Base-by-base conservation (phyloP, 2,888 invertebrate species). In the Agelastica alni region DNA sequence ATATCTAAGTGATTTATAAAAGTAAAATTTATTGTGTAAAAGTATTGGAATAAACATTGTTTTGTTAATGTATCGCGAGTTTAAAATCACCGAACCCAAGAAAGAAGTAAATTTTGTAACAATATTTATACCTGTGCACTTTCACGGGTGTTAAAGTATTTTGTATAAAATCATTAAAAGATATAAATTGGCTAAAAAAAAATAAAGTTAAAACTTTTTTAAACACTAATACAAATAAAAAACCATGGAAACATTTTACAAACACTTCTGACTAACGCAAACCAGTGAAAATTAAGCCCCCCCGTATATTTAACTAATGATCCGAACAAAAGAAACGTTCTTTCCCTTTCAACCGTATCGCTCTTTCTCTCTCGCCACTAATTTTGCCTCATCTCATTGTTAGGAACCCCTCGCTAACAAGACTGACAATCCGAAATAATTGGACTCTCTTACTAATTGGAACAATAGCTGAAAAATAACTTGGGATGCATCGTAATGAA, bases 381-480 rank as follows among this genome's bases (percentile, higher is more conserved):
- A 55, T 55, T 55, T 55, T 36, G 22, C 51, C 51, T 41, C 46
- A 36, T 46, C 39, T 41, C 51, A 55, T 55, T 55, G 55, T 55
- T 51, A 55, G 46, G 45, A 51, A 51, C 51, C 51, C 56, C 47
- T 43, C 45, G 53, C 53, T 53, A 56, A 56, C 52, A 56, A 63
- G 62, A 59, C 63, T 60, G 62, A 61, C 61, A 62, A 64, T 65
- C 62, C 62, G 64, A 61, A 60, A 66, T 67, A 68, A 69, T 68
- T 68, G 65, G 67, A 64, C 62, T 66, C 66, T 64, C 64, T 63
- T 59, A 59, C 65, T 68, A 69, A 69, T 68, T 66, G 64, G 66
- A 53, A 65, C 65, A 64, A 65, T 66, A 65, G 63, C 65, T 63
- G 59, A 62, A 64, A 66, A 67, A 65, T 64, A 64, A 64, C 63